These are phyloP conservation scores for Pteruthius melanotis DNA, from an alignment of 2,113 vertebrate genomes.

Conservation along the genomic window DNA sequence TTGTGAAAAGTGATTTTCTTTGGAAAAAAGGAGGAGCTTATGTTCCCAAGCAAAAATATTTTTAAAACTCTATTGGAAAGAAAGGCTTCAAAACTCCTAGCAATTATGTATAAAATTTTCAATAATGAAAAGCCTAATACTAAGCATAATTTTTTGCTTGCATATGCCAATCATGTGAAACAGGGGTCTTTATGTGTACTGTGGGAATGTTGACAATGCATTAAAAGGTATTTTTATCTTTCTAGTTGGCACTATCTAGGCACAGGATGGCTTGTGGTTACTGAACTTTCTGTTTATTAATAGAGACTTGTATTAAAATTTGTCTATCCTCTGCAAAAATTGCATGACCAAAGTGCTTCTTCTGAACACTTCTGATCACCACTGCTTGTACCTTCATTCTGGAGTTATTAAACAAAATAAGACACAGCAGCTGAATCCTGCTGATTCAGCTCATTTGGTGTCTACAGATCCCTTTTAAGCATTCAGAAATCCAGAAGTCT, in stretches of 20 bases:
- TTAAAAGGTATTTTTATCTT: not conserved
- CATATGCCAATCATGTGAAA: not conserved
- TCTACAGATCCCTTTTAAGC: not conserved
- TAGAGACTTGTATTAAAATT: not conserved
- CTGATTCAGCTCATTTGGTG: not conserved
- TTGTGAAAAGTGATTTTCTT: not conserved
- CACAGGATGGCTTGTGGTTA: not conserved
- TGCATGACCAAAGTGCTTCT: not conserved
- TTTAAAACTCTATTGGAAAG: not conserved
- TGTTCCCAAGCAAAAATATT: not conserved
- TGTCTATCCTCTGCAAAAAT: not conserved
- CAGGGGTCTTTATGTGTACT: not conserved
- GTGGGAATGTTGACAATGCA: not conserved
- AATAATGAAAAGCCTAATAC: not conserved
- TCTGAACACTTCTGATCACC: not conserved
- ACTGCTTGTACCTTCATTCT: not conserved
- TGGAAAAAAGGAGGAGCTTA: not conserved
- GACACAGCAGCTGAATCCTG: not conserved
- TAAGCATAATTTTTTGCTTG: not conserved
- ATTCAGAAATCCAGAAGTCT: not conserved
- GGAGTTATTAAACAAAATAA: not conserved
- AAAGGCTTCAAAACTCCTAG: not conserved
- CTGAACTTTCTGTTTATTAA: not conserved
- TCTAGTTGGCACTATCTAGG: not conserved
- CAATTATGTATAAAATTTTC: not conserved